Evolutionary conservation across 2,797 vertebrate genomes (phyloP), one percentile per base, ranked within the genome.

Genomic region (Buceros bicornis): DNA sequence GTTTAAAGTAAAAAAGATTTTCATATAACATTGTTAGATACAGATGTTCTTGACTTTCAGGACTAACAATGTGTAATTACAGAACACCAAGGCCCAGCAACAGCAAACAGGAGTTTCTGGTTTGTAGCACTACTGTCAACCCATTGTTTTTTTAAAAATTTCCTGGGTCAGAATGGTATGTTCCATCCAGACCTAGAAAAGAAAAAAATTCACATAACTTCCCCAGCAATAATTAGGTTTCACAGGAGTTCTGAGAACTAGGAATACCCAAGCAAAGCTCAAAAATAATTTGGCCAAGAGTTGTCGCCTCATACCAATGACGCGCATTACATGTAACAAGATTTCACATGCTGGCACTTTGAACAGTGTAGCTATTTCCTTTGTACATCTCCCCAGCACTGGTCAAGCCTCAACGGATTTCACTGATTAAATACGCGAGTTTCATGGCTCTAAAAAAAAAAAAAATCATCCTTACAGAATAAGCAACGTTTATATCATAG

Each of bases 371-470:
- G 48, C 69, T 81, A 83, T 42, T 93, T 89, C 73, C 89, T 94
- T 69, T 87, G 77, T 76, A 84, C 33, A 57, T 82, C 81, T 82
- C 83, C 84, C 73, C 83, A 94, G 33, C 86, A 66, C 0, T 93
- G 90, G 89, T 92, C 95, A 95, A 82, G 82, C 67, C 92, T 21
- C 86, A 81, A 3, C 35, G 78, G 90, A 81, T 86, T 90, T 92
- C 82, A 91, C 53, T 70, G 76, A 70, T n/a, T 72, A 88, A 91
- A 97, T 61, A 74, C 22, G 48, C 2, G 22, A 69, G 19, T 86
- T 91, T 83, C 82, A 83, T 4, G 3, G 72, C 42, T 90, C 61
- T 47, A 35, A 25, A 57, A 20, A 51, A 84, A 77, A 72, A 83
- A 35, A 66, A 87, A 92, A 5, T 45, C 26, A 70, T 45, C 69